Base-by-base conservation (phyloP, 2,888 invertebrate species). In the Pollenia labialis region DNA sequence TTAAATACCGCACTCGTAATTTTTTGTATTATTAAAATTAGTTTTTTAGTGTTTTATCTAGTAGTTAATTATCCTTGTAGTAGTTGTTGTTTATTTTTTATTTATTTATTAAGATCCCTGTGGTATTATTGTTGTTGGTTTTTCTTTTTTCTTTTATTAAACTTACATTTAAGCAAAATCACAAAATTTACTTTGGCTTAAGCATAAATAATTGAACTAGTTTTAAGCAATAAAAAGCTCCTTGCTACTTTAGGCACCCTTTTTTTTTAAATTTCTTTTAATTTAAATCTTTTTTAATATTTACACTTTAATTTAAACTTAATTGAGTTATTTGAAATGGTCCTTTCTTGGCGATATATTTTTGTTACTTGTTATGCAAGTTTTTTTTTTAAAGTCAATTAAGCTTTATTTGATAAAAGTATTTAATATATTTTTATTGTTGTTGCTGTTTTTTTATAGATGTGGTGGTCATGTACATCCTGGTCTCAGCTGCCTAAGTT, bases 71-170 rank as follows among this genome's bases (percentile, higher is more conserved):
- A 71, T 83, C 52, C 69, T 76, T 71, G 46, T 76, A 44, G 32
- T 81, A 60, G 46, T 71, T 64, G n/a, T 77, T 58, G 14, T 75
- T 81, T 66, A 58, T 60, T 77, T 64, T 23, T 18, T 80, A 83
- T 50, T 62, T 87, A 85, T 68, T 88, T 89, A 88, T 89, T 89
- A 88, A 86, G 86, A 85, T 88, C 86, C 88, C 90, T 90, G 90
- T 89, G 88, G 89, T 89, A 77, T 87, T 71, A 85, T 85, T 87
- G 50, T 72, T 85, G 88, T 76, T 74, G 52, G 46, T 23, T 50
- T 52, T 12, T 74, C 68, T 68, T 56, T n/a, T 44, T 56, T 48
- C 40, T 64, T 46, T 72, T 23, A 48, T 74, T 64, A 60, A 64
- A 71, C 56, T 23, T 76, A 54, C 85, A 32, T 74, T 44, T 77